phyloP scores from a whole-genome alignment of 2,113 vertebrate genomes.

The Cyanoderma ruficeps region DNA sequence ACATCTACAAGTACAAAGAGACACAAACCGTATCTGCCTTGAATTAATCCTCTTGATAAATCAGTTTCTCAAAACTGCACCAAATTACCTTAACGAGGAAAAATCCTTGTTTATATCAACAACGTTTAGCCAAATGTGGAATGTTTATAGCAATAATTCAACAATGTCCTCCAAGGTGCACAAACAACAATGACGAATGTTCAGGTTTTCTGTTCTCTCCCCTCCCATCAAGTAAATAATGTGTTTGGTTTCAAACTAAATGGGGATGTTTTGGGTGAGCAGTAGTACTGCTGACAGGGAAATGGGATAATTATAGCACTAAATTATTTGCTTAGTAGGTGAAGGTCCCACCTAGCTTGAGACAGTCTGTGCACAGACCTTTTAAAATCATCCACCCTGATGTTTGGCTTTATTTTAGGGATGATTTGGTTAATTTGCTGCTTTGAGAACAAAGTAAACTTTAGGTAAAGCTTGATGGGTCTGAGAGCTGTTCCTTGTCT shows the following conservation, averaged over 20 bases:
- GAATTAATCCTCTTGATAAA: conserved; percentile 64
- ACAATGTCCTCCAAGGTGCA: conserved; percentile 58
- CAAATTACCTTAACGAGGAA: conserved; percentile 57
- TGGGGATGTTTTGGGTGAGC: not conserved
- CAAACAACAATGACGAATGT: conserved; percentile 61
- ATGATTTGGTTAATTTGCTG: not conserved
- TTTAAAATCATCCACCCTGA: not conserved
- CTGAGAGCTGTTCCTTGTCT: not conserved
- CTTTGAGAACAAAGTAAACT: not conserved
- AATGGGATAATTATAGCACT: conserved; percentile 25
- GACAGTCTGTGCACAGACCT: not conserved
- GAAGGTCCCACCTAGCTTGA: not conserved
- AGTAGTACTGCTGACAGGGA: conserved; percentile 16
- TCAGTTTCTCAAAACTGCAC: conserved; percentile 27
- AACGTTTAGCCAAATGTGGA: conserved; percentile 57
- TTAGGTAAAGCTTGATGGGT: not conserved
- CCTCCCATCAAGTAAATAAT: conserved; percentile 27
- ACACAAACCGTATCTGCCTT: conserved; percentile 45
- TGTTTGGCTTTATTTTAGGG: not conserved
- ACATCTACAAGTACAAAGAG: conserved; percentile 26
- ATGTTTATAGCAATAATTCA: conserved; percentile 62
- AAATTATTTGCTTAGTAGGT: not conserved
- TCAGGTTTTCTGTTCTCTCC: conserved; percentile 46
- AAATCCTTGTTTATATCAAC: conserved; percentile 64
- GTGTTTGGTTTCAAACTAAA: conserved; percentile 18